A percentile compares a stretch with the other conserved stretches of the same genome.
Conservation (phyloP, 2,113 vertebrate genomes). For the Prionailurus viverrinus region DNA sequence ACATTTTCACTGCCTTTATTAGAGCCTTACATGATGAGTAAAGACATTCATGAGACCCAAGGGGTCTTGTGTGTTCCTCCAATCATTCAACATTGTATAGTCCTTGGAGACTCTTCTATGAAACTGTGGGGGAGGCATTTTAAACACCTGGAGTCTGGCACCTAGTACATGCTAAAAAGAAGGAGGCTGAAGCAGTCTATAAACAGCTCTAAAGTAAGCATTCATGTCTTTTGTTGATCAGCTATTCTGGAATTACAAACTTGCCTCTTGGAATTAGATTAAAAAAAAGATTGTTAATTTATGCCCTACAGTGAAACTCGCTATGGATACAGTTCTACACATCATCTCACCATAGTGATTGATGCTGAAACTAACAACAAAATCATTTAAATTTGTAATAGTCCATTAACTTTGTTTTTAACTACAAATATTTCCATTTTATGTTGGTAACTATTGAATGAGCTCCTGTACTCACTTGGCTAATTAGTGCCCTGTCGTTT, state of each 20-base stretch:
- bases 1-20: neutral
- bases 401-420: neutral
- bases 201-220: neutral
- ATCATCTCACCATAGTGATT: neutral
- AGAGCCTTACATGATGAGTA: neutral
- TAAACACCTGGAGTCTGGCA: neutral
- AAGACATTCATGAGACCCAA: neutral
- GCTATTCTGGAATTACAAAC: constrained; percentile 23
- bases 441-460: neutral
- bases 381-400: constrained; percentile 35
- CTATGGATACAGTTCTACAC: neutral
- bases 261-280: neutral
- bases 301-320: neutral
- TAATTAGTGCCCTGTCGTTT: neutral
- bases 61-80: neutral
- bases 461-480: neutral
- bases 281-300: neutral
- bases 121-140: neutral
- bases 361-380: neutral
- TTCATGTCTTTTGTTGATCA: neutral
- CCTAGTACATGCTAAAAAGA: neutral
- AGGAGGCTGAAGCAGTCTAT: neutral
- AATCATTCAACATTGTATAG: neutral
- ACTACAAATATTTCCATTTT: constrained; percentile 34
- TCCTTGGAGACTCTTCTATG: neutral